Percentiles rank a stretch among this genome's conserved stretches.
Conservation (phyloP, 2,888 invertebrate species). For the Lamellibrachia columna region DNA sequence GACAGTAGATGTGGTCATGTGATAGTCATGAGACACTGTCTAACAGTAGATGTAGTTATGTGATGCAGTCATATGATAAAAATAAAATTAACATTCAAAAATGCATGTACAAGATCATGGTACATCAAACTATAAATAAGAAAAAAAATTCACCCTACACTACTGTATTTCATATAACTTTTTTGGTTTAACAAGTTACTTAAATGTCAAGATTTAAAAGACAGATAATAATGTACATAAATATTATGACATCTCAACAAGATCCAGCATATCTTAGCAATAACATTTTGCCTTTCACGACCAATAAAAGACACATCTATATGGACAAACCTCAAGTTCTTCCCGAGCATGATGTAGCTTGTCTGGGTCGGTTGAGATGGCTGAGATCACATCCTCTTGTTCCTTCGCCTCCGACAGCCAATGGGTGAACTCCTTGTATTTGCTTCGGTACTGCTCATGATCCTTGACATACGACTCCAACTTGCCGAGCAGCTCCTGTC, state of each 20-base stretch:
- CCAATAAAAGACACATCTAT: background rate
- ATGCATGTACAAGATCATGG: too few species aligned
- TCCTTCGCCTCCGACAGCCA: slow-evolving; percentile 92
- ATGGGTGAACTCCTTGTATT: slow-evolving; percentile 88
- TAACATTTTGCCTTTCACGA: background rate
- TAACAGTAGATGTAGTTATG: too few species aligned
- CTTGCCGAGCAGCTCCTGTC: slow-evolving; percentile 80
- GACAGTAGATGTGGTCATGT: too few species aligned
- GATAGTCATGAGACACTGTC: too few species aligned
- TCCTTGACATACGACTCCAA: slow-evolving; percentile 91
- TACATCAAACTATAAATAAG: too few species aligned
- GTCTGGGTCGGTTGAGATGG: slow-evolving; percentile 64
- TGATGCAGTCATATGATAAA: too few species aligned
- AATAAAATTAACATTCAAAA: too few species aligned
- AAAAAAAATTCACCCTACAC: background rate
- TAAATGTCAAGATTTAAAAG: background rate
- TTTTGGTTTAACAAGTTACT: background rate
- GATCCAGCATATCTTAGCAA: background rate
- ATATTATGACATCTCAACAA: background rate
- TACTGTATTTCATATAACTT: background rate
- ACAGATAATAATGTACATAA: background rate
- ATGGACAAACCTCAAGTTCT: slow-evolving; percentile 22
- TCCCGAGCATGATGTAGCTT: slow-evolving; percentile 39
- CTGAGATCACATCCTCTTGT: slow-evolving; percentile 87
- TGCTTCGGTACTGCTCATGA: slow-evolving; percentile 90